Percentiles rank a stretch among this genome's conserved stretches.
phyloP scores from a whole-genome alignment of 2,113 vertebrate genomes.

The Trichomycterus rosablanca region DNA sequence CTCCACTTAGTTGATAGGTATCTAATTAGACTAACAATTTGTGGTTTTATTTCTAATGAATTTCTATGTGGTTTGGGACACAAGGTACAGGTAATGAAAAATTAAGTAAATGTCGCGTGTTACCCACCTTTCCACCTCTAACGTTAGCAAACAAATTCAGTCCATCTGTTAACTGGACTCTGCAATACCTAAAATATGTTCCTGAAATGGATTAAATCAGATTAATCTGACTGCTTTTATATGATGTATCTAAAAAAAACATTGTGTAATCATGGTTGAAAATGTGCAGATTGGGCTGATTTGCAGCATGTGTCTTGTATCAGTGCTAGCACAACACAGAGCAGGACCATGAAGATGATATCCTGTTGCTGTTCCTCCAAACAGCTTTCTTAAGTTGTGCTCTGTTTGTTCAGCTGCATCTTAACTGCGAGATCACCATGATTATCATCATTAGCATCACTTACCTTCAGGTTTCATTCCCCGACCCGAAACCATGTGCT shows the following conservation, averaged over 20 bases:
- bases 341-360: constrained; percentile 31
- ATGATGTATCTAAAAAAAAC: constrained; percentile 11
- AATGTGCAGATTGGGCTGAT: constrained; percentile 38
- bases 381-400: constrained; percentile 25
- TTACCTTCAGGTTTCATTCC: constrained; percentile 43
- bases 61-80: too few species aligned
- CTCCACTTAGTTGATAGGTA: too few species aligned
- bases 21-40: too few species aligned
- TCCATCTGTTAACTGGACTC: too few species aligned
- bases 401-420: constrained; percentile 52
- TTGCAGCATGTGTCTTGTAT: constrained; percentile 47
- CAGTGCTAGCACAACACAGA: constrained; percentile 33
- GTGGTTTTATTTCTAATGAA: too few species aligned
- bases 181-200: background rate
- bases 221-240: constrained; percentile 17
- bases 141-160: too few species aligned
- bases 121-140: too few species aligned
- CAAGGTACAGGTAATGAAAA: too few species aligned
- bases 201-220: constrained; percentile 17
- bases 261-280: constrained; percentile 31
- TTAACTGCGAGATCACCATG: constrained; percentile 38
- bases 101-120: too few species aligned
- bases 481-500: constrained; percentile 40
- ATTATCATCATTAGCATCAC: constrained; percentile 52
- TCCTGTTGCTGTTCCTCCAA: constrained; percentile 34